Evolutionary conservation across 2,797 vertebrate genomes (phyloP), one percentile per base, ranked within the genome.

Genomic region (Cirrhinus mrigala): DNA sequence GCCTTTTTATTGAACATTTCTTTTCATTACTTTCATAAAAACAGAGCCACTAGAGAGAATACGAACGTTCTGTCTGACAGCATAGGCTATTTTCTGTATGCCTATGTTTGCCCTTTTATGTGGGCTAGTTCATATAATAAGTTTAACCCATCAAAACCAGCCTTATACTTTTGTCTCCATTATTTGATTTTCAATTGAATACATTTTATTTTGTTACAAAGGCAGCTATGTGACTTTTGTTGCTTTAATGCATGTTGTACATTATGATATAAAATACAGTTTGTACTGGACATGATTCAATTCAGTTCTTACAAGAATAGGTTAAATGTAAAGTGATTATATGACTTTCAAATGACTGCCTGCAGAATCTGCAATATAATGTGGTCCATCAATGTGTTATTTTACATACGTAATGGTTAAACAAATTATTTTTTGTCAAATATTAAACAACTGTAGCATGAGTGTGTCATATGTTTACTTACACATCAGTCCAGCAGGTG

Each of bases 211-310:
- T 46, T 79, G 40, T 79, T 64, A 29, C 44, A 64, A 79, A 79
- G 56, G 58, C 77, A 79, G 76, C 76, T 78, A 78, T 78, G 18
- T 60, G 75, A 78, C 24, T 29, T 78, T n/a, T 48, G 66, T 73
- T 70, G 48, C 80, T 56, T 52, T 24, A 71, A 82, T 44, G 80
- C 69, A 82, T 82, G 80, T 40, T 68, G 27, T 71, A 52, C 18
- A 56, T 82, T 44, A 24, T 12, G 50, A 40, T 71, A 50, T 73
- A 71, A 54, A 52, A 54, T 60, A 78, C 22, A 64, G 58, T 64
- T 62, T 50, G 44, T 79, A 62, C 40, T 46, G n/a, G 37, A 58
- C n/a, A 58, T 52, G 20, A 58, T 56, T 44, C 27, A 62, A 60
- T 62, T 27, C 37, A 29, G 18, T 76, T 76, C 56, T 56, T 54